Percentiles rank a stretch among this genome's conserved stretches.
phyloP scores from a whole-genome alignment of 2,888 invertebrate species.

The Dicranocentrus wangi region DNA sequence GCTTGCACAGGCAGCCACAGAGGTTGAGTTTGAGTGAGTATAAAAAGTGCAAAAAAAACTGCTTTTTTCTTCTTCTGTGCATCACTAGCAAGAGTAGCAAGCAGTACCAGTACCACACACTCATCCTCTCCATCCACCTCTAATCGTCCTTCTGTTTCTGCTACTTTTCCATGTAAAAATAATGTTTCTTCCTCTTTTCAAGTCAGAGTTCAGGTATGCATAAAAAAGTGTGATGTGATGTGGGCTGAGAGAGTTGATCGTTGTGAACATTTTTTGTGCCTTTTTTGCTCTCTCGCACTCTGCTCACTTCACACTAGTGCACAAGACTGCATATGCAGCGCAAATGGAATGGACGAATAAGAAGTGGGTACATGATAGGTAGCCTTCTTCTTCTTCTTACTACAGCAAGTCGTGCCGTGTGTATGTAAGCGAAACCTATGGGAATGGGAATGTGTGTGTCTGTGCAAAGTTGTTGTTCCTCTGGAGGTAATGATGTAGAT shows the following conservation, averaged over 20 bases:
- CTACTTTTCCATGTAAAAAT: neutral
- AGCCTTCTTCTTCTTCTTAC: too few species aligned
- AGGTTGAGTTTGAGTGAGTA: neutral
- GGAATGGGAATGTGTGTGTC: neutral
- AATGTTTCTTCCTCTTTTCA: neutral
- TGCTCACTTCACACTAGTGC: slow-evolving; percentile 12
- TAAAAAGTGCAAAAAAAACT: neutral
- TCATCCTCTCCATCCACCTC: neutral
- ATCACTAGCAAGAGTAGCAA: too few species aligned
- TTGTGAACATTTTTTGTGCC: neutral
- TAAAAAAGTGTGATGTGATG: neutral
- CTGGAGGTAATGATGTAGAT: too few species aligned
- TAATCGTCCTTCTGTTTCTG: neutral
- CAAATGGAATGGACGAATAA: slow-evolving; percentile 20
- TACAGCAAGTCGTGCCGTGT: too few species aligned
- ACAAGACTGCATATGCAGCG: slow-evolving; percentile 15
- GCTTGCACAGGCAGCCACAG: too few species aligned
- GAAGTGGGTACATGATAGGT: slow-evolving; percentile 15
- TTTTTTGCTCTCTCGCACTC: slow-evolving; percentile 12
- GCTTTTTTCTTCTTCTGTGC: neutral
- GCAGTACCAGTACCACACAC: too few species aligned
- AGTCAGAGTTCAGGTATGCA: slow-evolving; percentile 1
- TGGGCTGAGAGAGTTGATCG: neutral
- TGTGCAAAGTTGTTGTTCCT: neutral
- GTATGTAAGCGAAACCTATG: too few species aligned